phyloP scores from a whole-genome alignment of 2,797 vertebrate genomes.

The Odontamblyopus rebecca region DNA sequence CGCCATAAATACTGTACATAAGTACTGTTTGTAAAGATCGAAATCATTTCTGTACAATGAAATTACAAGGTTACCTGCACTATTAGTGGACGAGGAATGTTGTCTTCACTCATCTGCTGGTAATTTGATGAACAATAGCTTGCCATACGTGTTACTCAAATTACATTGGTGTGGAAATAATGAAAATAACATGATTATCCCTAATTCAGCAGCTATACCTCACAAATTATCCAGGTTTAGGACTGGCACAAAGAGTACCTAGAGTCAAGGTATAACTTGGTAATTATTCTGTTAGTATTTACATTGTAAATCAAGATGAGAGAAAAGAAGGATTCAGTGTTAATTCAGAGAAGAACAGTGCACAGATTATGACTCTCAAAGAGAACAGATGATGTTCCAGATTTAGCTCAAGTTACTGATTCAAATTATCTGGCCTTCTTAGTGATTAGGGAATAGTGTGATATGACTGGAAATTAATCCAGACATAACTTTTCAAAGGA shows the following conservation, averaged over 20 bases:
- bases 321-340: no score
- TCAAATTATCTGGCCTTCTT: no score
- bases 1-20: conserved; percentile 39
- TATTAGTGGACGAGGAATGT: conserved; percentile 34
- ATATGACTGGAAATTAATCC: no score
- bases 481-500: no score
- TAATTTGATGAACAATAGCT: background rate
- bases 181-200: background rate
- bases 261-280: background rate
- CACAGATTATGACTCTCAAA: no score
- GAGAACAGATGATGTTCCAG: no score
- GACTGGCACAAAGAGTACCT: background rate
- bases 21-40: conserved; percentile 51
- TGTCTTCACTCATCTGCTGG: conserved; percentile 22
- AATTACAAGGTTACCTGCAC: conserved; percentile 41
- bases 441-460: no score
- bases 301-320: no score
- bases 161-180: background rate
- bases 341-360: no score
- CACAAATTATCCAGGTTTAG: background rate
- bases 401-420: no score
- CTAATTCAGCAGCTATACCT: background rate
- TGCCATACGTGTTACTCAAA: background rate
- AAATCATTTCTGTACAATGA: conserved; percentile 53
- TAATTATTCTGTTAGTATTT: no score